A percentile compares a stretch with the other conserved stretches of the same genome.
Conservation (phyloP, 35 echinoderm and acorn worm species). For the Ophioderma brevispina region DNA sequence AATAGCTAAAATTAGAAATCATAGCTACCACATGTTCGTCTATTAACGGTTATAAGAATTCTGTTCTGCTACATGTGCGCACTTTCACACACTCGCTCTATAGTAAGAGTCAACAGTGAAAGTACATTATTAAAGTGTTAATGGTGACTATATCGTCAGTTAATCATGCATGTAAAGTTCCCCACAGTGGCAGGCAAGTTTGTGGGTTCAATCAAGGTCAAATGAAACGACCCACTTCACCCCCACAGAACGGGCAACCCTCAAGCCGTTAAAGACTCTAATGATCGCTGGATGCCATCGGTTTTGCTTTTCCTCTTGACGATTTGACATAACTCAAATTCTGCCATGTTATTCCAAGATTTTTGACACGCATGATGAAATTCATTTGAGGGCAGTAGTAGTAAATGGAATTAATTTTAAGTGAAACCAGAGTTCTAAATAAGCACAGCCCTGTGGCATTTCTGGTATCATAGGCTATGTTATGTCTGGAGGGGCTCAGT, state of each 20-base stretch:
- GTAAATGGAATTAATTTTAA: neutral
- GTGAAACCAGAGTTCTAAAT: neutral
- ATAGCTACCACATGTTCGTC: too few species aligned
- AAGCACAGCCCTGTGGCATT: neutral
- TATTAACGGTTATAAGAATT: too few species aligned
- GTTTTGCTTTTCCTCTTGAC: neutral
- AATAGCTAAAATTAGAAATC: too few species aligned
- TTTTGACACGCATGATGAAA: neutral
- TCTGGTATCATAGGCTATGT: neutral
- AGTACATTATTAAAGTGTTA: too few species aligned
- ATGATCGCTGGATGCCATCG: neutral
- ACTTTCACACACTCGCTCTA: too few species aligned
- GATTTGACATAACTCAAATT: neutral
- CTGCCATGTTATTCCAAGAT: neutral
- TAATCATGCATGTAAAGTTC: too few species aligned
- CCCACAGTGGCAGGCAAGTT: neutral
- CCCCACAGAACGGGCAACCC: neutral
- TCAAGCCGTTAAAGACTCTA: neutral
- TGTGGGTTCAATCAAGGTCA: neutral
- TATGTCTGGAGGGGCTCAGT: neutral
- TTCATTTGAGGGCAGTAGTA: neutral
- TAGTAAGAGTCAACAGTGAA: too few species aligned
- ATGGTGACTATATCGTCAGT: too few species aligned
- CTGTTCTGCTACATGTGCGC: too few species aligned
- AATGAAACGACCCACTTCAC: neutral